phyloP scores from a whole-genome alignment of 2,797 vertebrate species.

The Neosalanx taihuensis region DNA sequence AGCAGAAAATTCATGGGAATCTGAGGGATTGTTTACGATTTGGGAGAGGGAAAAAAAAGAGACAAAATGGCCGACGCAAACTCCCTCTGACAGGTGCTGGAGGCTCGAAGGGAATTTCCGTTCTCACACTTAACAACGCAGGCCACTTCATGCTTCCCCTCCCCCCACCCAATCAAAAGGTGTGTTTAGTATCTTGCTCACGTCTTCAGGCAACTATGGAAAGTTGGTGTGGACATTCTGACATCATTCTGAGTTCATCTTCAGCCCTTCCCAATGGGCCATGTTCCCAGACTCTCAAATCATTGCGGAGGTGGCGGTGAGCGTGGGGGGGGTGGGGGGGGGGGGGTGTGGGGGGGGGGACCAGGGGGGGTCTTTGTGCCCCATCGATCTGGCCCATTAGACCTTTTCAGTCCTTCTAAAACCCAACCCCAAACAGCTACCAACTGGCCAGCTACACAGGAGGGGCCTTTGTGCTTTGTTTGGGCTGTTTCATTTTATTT shows the following conservation, averaged over 20 bases:
- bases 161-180: background rate
- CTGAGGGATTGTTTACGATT: conserved; percentile 2
- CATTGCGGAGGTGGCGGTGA: background rate
- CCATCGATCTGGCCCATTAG: conserved; percentile 45
- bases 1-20: conserved; percentile 26
- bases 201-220: background rate
- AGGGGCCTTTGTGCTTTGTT: conserved; percentile 53
- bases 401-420: conserved; percentile 35
- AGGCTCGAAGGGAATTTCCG: background rate
- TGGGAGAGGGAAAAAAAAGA: background rate
- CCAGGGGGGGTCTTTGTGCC: conserved; percentile 26
- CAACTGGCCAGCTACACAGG: conserved; percentile 33
- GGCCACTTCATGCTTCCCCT: background rate
- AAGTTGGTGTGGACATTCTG: background rate
- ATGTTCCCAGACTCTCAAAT: background rate
- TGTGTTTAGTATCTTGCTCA: background rate
- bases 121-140: background rate
- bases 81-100: conserved; percentile 4
- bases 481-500: conserved; percentile 50
- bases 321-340: background rate
- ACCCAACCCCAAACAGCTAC: conserved; percentile 33
- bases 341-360: background rate
- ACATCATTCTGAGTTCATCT: background rate
- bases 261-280: background rate
- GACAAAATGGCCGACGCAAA: conserved; percentile 22